A percentile compares a stretch with the other conserved stretches of the same genome.
Conservation (phyloP, 2,797 vertebrate species). For the Pteronotus mesoamericanus region DNA sequence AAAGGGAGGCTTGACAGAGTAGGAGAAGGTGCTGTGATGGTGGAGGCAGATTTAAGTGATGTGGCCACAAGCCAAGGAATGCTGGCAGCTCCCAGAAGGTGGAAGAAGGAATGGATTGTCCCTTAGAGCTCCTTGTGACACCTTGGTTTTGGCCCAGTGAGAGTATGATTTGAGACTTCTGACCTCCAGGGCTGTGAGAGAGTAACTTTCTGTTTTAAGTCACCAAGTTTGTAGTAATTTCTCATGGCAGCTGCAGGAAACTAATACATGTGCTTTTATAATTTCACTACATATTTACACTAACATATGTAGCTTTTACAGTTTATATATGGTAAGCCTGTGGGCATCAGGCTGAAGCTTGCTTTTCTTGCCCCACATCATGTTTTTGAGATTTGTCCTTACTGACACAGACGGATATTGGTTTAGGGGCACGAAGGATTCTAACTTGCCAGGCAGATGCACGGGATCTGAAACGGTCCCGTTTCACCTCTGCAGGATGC, state of each 20-base stretch:
- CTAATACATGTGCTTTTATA: background rate
- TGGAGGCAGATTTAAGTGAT: background rate
- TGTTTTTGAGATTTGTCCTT: background rate
- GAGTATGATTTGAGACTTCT: background rate
- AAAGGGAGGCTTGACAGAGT: background rate
- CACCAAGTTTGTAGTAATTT: background rate
- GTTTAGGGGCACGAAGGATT: background rate
- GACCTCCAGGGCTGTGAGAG: background rate
- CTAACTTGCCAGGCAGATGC: background rate
- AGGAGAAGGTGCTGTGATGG: accelerated
- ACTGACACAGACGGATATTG: too few species aligned
- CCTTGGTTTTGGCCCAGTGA: background rate
- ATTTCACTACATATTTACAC: background rate
- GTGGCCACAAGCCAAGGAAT: accelerated
- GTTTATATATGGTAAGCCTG: background rate
- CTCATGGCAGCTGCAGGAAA: background rate
- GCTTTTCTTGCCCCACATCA: background rate
- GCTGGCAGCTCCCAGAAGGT: accelerated
- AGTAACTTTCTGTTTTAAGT: background rate
- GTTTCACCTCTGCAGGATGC: background rate
- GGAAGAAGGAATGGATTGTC: accelerated
- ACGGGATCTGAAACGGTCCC: accelerated
- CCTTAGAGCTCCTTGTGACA: background rate
- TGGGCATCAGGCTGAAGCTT: background rate
- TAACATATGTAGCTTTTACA: background rate